Percentiles rank a stretch among this genome's conserved stretches.
These are phyloP conservation scores for Coracopsis vasa DNA, from an alignment of 2,113 vertebrate species.

Conservation along the genomic window DNA sequence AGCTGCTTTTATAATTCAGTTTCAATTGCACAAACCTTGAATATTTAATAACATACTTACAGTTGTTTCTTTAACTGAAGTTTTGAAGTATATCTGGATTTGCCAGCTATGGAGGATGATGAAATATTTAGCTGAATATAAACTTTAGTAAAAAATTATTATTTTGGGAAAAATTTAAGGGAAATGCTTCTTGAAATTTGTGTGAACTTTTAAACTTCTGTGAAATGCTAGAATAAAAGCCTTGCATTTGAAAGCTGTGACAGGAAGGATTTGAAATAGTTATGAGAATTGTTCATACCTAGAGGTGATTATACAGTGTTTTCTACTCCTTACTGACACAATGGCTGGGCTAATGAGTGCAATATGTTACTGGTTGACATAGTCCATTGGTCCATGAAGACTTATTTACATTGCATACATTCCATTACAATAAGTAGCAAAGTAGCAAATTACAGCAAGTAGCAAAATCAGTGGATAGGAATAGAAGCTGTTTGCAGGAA, in stretches of 20 bases:
- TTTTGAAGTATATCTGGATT: not conserved
- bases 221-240: not conserved
- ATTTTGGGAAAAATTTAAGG: not conserved
- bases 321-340: not conserved
- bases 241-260: not conserved
- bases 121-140: conserved; percentile 33
- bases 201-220: not conserved
- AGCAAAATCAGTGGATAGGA: not conserved
- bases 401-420: not conserved
- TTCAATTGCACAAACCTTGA: not conserved
- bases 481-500: not conserved
- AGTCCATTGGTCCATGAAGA: not conserved
- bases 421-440: not conserved
- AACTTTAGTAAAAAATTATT: not conserved
- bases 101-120: not conserved
- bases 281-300: not conserved
- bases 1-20: not conserved
- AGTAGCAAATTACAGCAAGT: too few relatives aligned
- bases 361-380: not conserved
- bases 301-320: not conserved
- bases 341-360: not conserved
- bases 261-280: not conserved
- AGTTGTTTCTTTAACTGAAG: not conserved
- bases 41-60: not conserved
- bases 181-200: not conserved